A percentile compares a stretch with the other conserved stretches of the same genome.
Evolutionary conservation across 2,888 invertebrate genomes (phyloP).

Genomic region (Caradrina kadenii): DNA sequence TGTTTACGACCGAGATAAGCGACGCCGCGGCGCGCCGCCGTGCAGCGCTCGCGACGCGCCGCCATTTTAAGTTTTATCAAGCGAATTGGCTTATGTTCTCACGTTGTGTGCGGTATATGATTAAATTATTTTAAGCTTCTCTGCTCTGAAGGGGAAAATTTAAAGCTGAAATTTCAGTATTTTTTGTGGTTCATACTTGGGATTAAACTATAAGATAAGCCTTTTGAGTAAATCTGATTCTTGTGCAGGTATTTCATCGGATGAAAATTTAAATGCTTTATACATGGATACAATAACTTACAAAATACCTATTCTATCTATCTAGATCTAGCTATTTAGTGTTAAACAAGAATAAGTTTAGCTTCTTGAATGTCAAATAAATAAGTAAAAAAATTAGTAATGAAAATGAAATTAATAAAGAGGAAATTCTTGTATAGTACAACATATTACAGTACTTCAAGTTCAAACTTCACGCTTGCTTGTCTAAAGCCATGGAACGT

Average conservation of each 20-base stretch:
- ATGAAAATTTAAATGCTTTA: background rate
- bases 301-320: no score
- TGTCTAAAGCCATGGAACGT: no score
- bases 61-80: constrained; percentile 51
- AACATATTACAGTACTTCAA: no score
- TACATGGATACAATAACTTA: no score
- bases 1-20: constrained; percentile 75
- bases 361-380: no score
- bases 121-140: constrained; percentile 39
- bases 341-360: no score
- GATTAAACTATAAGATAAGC: background rate
- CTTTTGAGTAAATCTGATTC: background rate
- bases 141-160: constrained; percentile 1
- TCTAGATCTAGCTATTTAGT: no score
- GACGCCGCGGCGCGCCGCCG: constrained; percentile 13
- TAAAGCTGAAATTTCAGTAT: background rate
- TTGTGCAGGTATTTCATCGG: background rate
- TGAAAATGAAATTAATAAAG: no score
- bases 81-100: constrained; percentile 47
- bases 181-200: background rate
- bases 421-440: no score
- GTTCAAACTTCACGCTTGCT: no score
- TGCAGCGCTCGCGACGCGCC: constrained; percentile 30
- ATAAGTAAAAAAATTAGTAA: no score
- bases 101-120: constrained; percentile 24